Base-by-base conservation (phyloP, 2,797 vertebrate genomes). In the Knipowitschia caucasica region DNA sequence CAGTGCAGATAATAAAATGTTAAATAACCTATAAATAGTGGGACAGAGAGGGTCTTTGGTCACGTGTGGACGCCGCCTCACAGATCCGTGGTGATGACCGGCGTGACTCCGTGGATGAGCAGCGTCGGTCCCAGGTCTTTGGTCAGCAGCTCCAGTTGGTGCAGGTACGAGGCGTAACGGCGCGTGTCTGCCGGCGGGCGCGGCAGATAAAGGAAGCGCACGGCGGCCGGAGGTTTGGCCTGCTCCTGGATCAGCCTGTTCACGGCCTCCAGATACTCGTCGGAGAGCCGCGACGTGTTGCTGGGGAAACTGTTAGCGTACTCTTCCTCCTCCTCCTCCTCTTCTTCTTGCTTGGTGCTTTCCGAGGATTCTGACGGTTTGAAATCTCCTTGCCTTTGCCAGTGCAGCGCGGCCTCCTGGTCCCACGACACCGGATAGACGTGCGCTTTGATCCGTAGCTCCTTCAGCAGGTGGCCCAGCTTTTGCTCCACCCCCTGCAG, bases 51-150 rank as follows among this genome's bases (percentile, higher is more conserved):
- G n/a, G n/a, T 42, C 1, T 2, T n/a, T 34, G 26, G 31, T 60
- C 30, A 23, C 29, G 15, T 49, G 42, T 14, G 24, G 43, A 15
- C 43, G 11, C n/a, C 31, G 4, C 8, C n/a, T 46, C 44, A 96
- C n/a, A 95, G 92, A 80, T 95, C 92, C 8, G 93, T 95, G 80
- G 92, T 95, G 77, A 93, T 94, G 75, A 96, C 94, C 0, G 93
- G 93, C 0, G 92, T 94, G 69, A 95, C 90, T 7, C 94, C 94
- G 2, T 96, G 94, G 68, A 95, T 94, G 39, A 96, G 89, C 62
- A 95, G 81, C 0, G 94, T 95, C 40, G 94, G 94, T 14, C 94
- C 94, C 64, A 95, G 82, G 64, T 91, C 84, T 0, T 77, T 84
- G 46, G 92, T 94, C 63, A 96, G 89, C 73, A 93, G 76, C 53